Evolutionary conservation across 2,113 vertebrate genomes (phyloP), one percentile per base, ranked within the genome.

Genomic region (Ornithorhynchus anatinus): DNA sequence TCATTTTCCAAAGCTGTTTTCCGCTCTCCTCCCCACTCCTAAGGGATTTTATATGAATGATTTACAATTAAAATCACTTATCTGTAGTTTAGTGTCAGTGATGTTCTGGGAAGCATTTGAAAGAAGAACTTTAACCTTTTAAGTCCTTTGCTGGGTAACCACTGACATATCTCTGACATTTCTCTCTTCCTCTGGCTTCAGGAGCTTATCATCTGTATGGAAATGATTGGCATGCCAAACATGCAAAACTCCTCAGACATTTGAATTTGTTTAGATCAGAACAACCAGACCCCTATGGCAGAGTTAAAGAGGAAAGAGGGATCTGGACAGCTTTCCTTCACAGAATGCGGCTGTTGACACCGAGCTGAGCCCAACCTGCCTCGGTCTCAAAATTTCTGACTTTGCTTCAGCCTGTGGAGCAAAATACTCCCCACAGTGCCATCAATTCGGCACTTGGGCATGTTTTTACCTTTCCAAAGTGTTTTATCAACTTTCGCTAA

Each of bases 191-290:
- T 33, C 25, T 27, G 35, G 27, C 76, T 59, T 29, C 27, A 44
- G 43, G 67, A 75, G 40, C 16, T 69, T 64, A 58, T 70, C 57
- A 60, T 20, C 17, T 58, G 17, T 37, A 40, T 81, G 29, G 19
- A 22, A 69, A 75, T 42, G 60, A 59, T 31, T 78, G 51, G 22
- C 60, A 63, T 80, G 64, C 79, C 60, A 86, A 57, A 85, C 90
- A 86, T 59, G 38, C 66, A 60, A 81, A 82, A 69, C 40, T 67
- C 63, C 59, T 61, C 29, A 61, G 53, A 80, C 40, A 45, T 37
- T 29, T 58, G 42, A 69, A 52, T 37, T 76, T 59, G 48, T 69
- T 60, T 66, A 69, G 33, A 67, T 52, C 13, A 75, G 50, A 78
- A 10, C 3, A 42, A 35, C 52, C 77, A 66, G 72, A 25, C 2